Evolutionary conservation across 2,888 invertebrate species (phyloP).

Genomic region (Drepana falcataria): DNA sequence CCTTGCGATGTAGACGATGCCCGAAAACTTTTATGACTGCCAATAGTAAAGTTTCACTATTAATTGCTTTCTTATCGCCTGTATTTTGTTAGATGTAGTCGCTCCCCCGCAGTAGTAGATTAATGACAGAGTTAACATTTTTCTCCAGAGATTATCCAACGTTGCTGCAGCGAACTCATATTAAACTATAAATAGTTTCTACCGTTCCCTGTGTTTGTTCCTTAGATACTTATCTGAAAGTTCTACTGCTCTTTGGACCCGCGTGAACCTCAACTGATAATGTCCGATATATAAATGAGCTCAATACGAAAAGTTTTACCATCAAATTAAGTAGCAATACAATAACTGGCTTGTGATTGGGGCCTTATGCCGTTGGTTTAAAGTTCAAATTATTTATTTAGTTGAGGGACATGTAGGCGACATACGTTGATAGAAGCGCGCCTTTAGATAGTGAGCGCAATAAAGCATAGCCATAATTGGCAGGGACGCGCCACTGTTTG

Average conservation of each 20-base stretch:
- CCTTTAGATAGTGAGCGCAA: conserved; percentile 46
- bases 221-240: conserved; percentile 45
- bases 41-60: conserved; percentile 11
- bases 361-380: conserved; percentile 16
- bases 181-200: conserved; percentile 16
- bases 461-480: conserved; percentile 73
- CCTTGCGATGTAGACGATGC: no score
- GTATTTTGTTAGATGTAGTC: conserved; percentile 7
- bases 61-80: conserved; percentile 27
- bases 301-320: conserved; percentile 65
- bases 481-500: conserved; percentile 43
- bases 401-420: conserved; percentile 29
- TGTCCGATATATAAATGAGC: conserved; percentile 59
- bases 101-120: conserved; percentile 25
- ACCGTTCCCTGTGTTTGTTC: conserved; percentile 12
- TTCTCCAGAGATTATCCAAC: conserved; percentile 19
- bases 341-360: neutral
- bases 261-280: conserved; percentile 55
- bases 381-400: conserved; percentile 22
- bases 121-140: conserved; percentile 33
- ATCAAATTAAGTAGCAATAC: conserved; percentile 69
- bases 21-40: neutral
- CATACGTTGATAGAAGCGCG: conserved; percentile 67
- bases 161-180: conserved; percentile 10
- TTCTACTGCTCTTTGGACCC: conserved; percentile 32